Percentiles rank a stretch among this genome's conserved stretches.
Conservation (phyloP, 2,888 invertebrate species). For the Diogma glabrata region DNA sequence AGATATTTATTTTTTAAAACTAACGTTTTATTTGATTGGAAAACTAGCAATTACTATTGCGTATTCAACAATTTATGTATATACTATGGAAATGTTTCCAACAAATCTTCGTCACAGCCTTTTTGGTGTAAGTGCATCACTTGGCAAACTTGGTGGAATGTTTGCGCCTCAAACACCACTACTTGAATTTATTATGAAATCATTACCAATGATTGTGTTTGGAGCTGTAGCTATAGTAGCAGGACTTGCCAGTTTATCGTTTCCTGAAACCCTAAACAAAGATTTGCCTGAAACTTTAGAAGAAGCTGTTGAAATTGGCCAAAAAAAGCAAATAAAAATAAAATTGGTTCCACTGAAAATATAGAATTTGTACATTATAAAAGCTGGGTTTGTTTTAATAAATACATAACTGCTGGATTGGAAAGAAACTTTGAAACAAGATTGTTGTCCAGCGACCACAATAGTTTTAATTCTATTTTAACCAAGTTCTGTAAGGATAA, state of each 20-base stretch:
- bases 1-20: conserved; percentile 17
- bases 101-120: conserved; percentile 53
- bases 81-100: conserved; percentile 60
- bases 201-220: conserved; percentile 43
- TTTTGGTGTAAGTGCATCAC: conserved; percentile 54
- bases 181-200: conserved; percentile 24
- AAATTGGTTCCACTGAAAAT: too few relatives aligned
- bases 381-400: too few relatives aligned
- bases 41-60: conserved; percentile 54
- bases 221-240: conserved; percentile 40
- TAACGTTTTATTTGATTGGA: conserved; percentile 43
- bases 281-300: conserved; percentile 43
- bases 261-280: conserved; percentile 44
- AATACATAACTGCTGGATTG: too few relatives aligned
- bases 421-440: too few relatives aligned
- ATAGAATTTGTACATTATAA: too few relatives aligned
- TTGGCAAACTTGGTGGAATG: conserved; percentile 58
- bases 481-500: too few relatives aligned
- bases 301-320: conserved; percentile 37
- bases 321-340: neutral
- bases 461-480: too few relatives aligned
- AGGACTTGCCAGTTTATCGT: conserved; percentile 40
- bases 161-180: conserved; percentile 58
- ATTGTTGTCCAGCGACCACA: too few relatives aligned
- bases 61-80: conserved; percentile 56